Evolutionary conservation across 2,888 invertebrate genomes (phyloP).

Genomic region (Drosophila suboccidentalis): DNA sequence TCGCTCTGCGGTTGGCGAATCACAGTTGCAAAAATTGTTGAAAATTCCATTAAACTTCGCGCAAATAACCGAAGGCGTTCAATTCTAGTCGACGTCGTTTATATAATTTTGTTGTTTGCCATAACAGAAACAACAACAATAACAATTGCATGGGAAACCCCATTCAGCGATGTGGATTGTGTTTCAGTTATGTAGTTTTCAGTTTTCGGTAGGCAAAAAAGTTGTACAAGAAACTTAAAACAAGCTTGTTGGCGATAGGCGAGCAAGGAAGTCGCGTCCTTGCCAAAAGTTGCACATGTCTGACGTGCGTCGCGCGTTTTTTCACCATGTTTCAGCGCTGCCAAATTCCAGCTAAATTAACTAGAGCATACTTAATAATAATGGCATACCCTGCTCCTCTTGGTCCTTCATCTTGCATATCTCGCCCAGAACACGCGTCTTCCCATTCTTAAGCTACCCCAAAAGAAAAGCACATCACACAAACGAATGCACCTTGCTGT

Average conservation of each 20-base stretch:
- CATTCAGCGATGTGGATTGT: constrained; percentile 12
- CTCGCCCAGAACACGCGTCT: constrained; percentile 14
- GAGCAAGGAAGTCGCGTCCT: background rate
- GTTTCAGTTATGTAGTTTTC: constrained; percentile 13
- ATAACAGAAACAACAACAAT: constrained; percentile 65
- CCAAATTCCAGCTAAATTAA: constrained; percentile 61
- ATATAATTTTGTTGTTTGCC: constrained; percentile 79
- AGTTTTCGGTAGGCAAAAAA: constrained; percentile 53
- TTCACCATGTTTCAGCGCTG: constrained; percentile 19
- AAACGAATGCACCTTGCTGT: constrained; percentile 15
- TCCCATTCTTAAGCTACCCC: background rate
- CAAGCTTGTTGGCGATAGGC: constrained; percentile 35
- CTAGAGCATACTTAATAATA: constrained; percentile 67
- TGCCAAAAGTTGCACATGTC: constrained; percentile 52
- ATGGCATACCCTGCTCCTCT: constrained; percentile 17
- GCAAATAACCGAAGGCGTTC: constrained; percentile 84
- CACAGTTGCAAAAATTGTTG: constrained; percentile 80
- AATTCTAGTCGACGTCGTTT: constrained; percentile 82
- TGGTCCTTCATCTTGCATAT: constrained; percentile 11
- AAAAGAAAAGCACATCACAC: constrained; percentile 12
- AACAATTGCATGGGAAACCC: constrained; percentile 18
- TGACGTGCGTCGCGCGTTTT: constrained; percentile 28
- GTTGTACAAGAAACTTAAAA: constrained; percentile 66
- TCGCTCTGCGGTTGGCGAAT: constrained; percentile 68
- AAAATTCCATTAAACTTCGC: constrained; percentile 84